These are phyloP conservation scores for Vidua chalybeata DNA, from an alignment of 2,113 vertebrate species.

Conservation along the genomic window DNA sequence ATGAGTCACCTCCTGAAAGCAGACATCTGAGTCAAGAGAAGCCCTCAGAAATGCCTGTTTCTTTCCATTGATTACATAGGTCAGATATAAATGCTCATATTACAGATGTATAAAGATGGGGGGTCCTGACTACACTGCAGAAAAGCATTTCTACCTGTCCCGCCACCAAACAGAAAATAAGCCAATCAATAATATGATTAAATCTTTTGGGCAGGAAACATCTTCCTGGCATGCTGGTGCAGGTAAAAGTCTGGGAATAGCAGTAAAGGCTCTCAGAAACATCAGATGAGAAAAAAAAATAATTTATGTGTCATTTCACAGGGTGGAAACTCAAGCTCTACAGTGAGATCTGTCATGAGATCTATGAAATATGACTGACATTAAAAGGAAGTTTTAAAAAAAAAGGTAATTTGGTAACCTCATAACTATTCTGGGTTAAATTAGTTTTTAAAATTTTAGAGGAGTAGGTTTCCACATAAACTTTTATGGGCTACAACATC, in stretches of 20 bases:
- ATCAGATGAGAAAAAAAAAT: background rate
- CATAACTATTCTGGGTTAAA: background rate
- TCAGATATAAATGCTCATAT: background rate
- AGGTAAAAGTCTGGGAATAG: background rate
- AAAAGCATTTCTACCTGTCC: background rate
- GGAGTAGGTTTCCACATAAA: constrained; percentile 21
- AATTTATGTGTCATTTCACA: background rate
- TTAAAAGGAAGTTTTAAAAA: background rate
- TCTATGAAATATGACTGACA: background rate
- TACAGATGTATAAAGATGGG: background rate
- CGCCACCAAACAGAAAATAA: background rate
- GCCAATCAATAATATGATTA: background rate
- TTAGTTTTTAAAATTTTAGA: constrained; percentile 15
- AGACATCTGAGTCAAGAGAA: background rate
- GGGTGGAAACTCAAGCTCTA: background rate
- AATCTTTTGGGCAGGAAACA: background rate
- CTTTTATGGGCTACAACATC: constrained; percentile 24
- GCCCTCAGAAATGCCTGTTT: background rate
- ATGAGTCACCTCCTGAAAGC: background rate
- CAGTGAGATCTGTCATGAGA: background rate
- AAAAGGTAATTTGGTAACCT: background rate
- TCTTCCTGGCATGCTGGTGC: background rate
- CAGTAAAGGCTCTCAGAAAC: background rate
- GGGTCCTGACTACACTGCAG: background rate
- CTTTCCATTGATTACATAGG: background rate